Conservation (phyloP, 2,888 invertebrate species). For the Himalopsyche kuldschensis region DNA sequence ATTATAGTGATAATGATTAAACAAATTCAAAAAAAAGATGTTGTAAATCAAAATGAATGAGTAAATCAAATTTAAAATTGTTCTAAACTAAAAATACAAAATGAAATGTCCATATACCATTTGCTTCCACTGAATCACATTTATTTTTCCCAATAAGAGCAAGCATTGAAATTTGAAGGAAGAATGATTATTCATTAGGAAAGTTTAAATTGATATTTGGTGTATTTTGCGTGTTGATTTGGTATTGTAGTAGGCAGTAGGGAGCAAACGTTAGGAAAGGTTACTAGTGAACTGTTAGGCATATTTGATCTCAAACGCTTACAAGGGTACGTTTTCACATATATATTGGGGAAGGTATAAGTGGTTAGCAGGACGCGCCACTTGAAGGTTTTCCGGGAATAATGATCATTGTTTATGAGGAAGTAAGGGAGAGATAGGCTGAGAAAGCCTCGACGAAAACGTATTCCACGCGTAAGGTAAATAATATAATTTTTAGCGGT, state of each 20-base stretch:
- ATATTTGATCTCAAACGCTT: conserved; percentile 34
- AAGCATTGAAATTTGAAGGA: no score
- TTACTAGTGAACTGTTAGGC: conserved; percentile 14
- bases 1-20: no score
- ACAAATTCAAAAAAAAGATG: no score
- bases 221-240: not conserved
- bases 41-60: no score
- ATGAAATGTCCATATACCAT: no score
- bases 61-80: no score
- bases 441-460: not conserved
- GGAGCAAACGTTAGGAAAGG: not conserved
- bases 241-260: not conserved
- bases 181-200: no score
- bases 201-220: no score
- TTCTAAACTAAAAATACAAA: no score
- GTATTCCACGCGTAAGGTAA: conserved; percentile 2
- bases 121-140: no score
- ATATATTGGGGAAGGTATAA: conserved; percentile 11
- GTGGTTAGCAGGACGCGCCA: conserved; percentile 23
- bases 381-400: conserved; percentile 38
- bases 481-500: conserved; percentile 22
- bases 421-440: conserved; percentile 8
- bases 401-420: conserved; percentile 39
- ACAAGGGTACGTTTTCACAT: conserved; percentile 2
- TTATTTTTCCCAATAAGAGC: no score